Conservation (phyloP, 2,888 invertebrate species). For the Ferrisia virgata region DNA sequence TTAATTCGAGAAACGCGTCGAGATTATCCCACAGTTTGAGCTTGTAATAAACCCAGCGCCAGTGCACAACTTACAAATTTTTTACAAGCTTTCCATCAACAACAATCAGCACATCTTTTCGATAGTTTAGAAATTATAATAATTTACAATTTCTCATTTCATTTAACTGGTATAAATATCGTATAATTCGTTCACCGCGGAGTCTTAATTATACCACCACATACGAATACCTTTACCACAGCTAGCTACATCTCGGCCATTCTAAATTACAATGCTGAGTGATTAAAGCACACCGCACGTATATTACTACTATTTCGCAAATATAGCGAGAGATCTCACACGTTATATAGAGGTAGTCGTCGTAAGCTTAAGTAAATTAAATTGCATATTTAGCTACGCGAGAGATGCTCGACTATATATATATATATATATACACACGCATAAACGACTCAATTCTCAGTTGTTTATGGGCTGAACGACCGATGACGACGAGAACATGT, state of each 20-base stretch:
- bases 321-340: too few relatives aligned
- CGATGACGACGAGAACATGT: not conserved
- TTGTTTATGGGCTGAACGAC: not conserved
- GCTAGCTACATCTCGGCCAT: not conserved
- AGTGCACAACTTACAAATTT: not conserved
- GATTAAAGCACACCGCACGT: not conserved
- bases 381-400: too few relatives aligned
- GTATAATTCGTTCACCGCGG: not conserved
- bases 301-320: not conserved
- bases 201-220: not conserved
- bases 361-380: too few relatives aligned
- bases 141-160: not conserved
- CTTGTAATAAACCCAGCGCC: not conserved
- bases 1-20: not conserved
- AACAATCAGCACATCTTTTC: not conserved
- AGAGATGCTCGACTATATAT: too few relatives aligned
- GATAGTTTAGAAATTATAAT: not conserved
- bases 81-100: not conserved
- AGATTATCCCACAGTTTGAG: not conserved
- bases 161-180: not conserved
- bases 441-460: too few relatives aligned
- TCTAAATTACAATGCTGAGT: not conserved
- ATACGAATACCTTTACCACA: too few relatives aligned
- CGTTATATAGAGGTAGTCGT: too few relatives aligned
- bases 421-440: too few relatives aligned